Percentiles rank a stretch among this genome's conserved stretches.
Evolutionary conservation across 53 echinoderm and acorn worm genomes (phyloP).

Genomic region (Hippasteria phrygiana): DNA sequence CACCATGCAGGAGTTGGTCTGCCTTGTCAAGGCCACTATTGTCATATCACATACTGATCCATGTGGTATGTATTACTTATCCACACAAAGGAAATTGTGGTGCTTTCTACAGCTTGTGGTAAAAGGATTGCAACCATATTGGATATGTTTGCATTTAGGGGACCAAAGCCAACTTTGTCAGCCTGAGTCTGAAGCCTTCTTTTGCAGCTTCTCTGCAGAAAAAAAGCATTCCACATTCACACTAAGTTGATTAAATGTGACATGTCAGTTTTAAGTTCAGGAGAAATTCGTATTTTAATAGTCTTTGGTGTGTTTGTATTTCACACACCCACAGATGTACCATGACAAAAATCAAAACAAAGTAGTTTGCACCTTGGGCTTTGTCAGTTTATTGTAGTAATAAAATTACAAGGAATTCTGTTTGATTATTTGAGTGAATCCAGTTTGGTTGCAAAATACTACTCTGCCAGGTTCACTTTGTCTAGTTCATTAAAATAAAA

Average conservation of each 20-base stretch:
- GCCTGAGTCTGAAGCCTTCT: background rate
- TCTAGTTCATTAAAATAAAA: slow-evolving; percentile 51
- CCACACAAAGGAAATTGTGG: slow-evolving; percentile 52
- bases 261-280: too few species aligned
- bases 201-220: background rate
- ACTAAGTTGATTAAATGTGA: too few species aligned
- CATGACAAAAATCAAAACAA: too few species aligned
- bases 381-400: too few species aligned
- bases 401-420: too few species aligned
- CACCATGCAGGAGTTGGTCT: background rate
- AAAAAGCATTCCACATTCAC: background rate
- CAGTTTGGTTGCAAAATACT: too few species aligned
- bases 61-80: slow-evolving; percentile 52
- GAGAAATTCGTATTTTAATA: too few species aligned
- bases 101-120: slow-evolving; percentile 42
- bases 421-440: too few species aligned
- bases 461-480: background rate
- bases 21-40: background rate
- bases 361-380: too few species aligned
- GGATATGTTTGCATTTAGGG: slow-evolving; percentile 43
- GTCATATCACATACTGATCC: slow-evolving; percentile 30
- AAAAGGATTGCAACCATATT: slow-evolving; percentile 12
- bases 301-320: too few species aligned
- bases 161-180: slow-evolving; percentile 8
- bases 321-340: too few species aligned